phyloP scores from a whole-genome alignment of 2,888 invertebrate genomes.

The Ichneumoninae sp. region DNA sequence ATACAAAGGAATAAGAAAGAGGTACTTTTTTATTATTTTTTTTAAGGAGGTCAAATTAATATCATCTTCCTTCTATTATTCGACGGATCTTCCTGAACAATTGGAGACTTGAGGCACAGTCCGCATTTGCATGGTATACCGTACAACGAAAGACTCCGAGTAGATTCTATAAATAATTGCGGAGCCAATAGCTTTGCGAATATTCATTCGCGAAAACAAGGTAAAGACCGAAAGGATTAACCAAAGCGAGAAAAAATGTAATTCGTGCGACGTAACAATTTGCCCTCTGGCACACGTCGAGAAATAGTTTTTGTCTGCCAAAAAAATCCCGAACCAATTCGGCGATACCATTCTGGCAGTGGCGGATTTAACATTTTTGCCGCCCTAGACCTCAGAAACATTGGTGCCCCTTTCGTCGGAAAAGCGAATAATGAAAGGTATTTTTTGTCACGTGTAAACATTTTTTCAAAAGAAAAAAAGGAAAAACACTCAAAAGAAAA shows the following conservation, averaged over 20 bases:
- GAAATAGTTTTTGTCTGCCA: background rate
- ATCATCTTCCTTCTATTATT: conserved; percentile 44
- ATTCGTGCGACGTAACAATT: background rate
- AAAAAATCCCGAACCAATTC: background rate
- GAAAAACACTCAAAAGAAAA: too few relatives aligned
- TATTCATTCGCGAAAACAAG: background rate
- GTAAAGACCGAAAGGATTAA: background rate
- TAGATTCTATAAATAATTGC: background rate
- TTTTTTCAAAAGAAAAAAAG: background rate
- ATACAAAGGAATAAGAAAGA: conserved; percentile 45
- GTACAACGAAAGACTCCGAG: conserved; percentile 62
- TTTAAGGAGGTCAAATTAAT: conserved; percentile 59
- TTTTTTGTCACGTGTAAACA: background rate
- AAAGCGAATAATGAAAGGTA: background rate
- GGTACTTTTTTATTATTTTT: conserved; percentile 1
- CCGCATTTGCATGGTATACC: conserved; percentile 50
- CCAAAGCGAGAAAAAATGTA: background rate
- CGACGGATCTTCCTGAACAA: background rate
- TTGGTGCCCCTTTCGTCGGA: background rate
- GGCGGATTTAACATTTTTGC: conserved; percentile 1
- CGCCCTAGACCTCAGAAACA: background rate
- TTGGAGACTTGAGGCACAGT: background rate
- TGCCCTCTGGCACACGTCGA: background rate
- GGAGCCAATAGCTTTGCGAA: background rate
- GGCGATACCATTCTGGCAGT: background rate